phyloP scores from a whole-genome alignment of 2,113 vertebrate species.

The Carassius auratus region DNA sequence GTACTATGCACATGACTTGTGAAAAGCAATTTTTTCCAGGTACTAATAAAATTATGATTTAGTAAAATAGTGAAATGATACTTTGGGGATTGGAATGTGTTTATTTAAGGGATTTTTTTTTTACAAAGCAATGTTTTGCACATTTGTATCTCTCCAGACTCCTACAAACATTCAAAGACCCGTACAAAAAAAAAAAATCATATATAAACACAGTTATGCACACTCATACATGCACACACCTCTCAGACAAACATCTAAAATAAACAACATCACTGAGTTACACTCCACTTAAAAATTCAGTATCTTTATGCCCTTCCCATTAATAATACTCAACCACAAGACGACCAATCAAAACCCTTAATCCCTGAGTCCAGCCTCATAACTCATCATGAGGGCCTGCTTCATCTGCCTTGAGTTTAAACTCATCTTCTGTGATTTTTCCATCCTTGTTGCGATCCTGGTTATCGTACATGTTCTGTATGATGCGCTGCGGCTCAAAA shows the following conservation, averaged over 20 bases:
- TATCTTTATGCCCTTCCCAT: conserved; percentile 33
- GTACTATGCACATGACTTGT: background rate
- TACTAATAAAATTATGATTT: background rate
- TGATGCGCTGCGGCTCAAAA: conserved; percentile 87
- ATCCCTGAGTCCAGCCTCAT: conserved; percentile 70
- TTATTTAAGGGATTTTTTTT: conserved; percentile 48
- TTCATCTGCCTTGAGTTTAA: conserved; percentile 95
- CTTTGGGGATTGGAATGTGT: conserved; percentile 53
- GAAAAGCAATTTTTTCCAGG: background rate
- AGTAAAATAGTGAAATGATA: background rate
- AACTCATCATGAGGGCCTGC: conserved; percentile 87
- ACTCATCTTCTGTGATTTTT: conserved; percentile 88
- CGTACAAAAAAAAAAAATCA: conserved; percentile 26
- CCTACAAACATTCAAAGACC: conserved; percentile 22
- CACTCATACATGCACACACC: conserved; percentile 38
- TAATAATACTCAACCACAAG: conserved; percentile 51
- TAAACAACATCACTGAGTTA: conserved; percentile 27
- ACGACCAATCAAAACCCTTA: conserved; percentile 41
- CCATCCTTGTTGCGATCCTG: conserved; percentile 94
- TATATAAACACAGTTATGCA: conserved; percentile 27
- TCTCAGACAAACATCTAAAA: conserved; percentile 34
- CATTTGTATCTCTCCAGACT: background rate
- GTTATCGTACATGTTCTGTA: conserved; percentile 96
- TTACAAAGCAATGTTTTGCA: conserved; percentile 47
- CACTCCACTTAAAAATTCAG: conserved; percentile 17